Conservation (phyloP, 2,797 vertebrate species). For the Halcyon badia region DNA sequence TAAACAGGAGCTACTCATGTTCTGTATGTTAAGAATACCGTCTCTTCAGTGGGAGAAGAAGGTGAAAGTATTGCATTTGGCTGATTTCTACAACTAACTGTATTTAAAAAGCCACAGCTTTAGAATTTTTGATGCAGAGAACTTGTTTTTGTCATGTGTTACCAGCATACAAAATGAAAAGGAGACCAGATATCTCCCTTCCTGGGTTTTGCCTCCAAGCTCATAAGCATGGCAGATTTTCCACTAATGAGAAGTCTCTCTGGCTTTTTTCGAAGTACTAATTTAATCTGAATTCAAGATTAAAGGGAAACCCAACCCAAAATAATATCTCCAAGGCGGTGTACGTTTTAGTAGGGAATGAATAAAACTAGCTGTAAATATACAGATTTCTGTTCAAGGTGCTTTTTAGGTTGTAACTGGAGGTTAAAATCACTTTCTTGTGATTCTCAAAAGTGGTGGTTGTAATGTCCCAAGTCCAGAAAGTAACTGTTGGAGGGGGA, state of each 20-base stretch:
- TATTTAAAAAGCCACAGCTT: neutral
- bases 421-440: neutral
- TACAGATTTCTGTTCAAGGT: neutral
- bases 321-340: neutral
- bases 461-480: neutral
- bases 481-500: neutral
- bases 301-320: neutral
- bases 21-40: neutral
- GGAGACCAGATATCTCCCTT: neutral
- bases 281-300: conserved; percentile 49
- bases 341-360: neutral
- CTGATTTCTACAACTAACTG: neutral
- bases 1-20: neutral
- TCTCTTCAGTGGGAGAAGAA: neutral
- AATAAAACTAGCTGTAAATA: neutral
- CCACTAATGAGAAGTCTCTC: neutral
- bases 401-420: neutral
- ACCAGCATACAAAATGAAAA: neutral
- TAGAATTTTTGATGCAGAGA: neutral
- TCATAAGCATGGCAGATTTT: neutral
- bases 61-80: neutral
- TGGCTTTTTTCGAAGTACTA: neutral
- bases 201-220: neutral
- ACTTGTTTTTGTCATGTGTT: neutral
- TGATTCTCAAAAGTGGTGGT: neutral